Conservation (phyloP, 2,888 invertebrate species). For the Bhutanitis thaidina region DNA sequence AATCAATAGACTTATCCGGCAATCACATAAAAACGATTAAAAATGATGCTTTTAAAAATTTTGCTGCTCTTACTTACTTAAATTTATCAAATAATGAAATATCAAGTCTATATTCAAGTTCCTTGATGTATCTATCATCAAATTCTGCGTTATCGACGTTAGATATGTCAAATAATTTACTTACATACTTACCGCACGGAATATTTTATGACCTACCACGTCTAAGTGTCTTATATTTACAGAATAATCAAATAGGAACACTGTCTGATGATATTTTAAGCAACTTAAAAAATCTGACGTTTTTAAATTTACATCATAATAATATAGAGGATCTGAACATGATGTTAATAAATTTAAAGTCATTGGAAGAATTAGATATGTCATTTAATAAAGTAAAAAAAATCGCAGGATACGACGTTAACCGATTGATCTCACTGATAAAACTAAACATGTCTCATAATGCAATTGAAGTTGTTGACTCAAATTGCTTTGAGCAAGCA, state of each 20-base stretch:
- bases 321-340: slow-evolving; percentile 43
- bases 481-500: slow-evolving; percentile 51
- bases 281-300: slow-evolving; percentile 35
- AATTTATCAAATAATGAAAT: slow-evolving; percentile 55
- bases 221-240: slow-evolving; percentile 44
- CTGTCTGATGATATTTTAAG: slow-evolving; percentile 46
- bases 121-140: slow-evolving; percentile 35
- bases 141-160: slow-evolving; percentile 33
- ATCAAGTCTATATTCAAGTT: slow-evolving; percentile 32
- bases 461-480: slow-evolving; percentile 44
- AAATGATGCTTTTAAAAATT: slow-evolving; percentile 42
- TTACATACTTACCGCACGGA: slow-evolving; percentile 37
- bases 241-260: slow-evolving; percentile 42
- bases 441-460: slow-evolving; percentile 55
- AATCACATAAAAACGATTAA: slow-evolving; percentile 44
- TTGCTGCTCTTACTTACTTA: slow-evolving; percentile 35
- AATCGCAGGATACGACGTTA: slow-evolving; percentile 48
- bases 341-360: slow-evolving; percentile 46
- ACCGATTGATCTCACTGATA: slow-evolving; percentile 42
- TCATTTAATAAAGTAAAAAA: slow-evolving; percentile 45
- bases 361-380: slow-evolving; percentile 43
- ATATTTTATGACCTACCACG: slow-evolving; percentile 34
- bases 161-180: slow-evolving; percentile 51
- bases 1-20: slow-evolving; percentile 40
- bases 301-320: slow-evolving; percentile 46